Base-by-base conservation (phyloP, 1,140 invertebrate genomes). In the Drosophila novamexicana region DNA sequence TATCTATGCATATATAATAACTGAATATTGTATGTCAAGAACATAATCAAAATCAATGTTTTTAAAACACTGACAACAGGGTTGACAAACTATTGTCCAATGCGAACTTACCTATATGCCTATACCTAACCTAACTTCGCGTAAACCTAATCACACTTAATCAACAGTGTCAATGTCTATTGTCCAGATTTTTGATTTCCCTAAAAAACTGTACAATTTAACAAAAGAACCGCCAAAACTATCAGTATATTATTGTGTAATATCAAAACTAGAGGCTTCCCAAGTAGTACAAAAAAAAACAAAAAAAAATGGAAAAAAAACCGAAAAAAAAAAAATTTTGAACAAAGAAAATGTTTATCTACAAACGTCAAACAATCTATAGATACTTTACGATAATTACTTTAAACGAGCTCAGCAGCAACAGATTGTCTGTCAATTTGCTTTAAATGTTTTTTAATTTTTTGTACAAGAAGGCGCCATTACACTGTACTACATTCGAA, bases 191-290 rank as follows among this genome's bases (percentile, higher is more conserved):
- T 44, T 37, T 14, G 32, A 45, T 10, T 14, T 14, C 10, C 29
- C 45, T 52, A 45, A 45, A 53, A 64, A 66, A 77, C 45, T 77
- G 65, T 75, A 83, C 65, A 75, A 82, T 61, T 44, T 42, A 69
- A 66, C 36, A 29, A 64, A 45, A 58, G 77, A 75, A 62, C 63
- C 58, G 34, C 67, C 64, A 70, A 81, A 53, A 82, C 72, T 79
- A 86, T 88, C 76, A 73, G 66, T 77, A 84, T 84, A 69, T 53
- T 53, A 52, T 68, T 67, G 57, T 78, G 65, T 78, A 85, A 74
- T 81, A 85, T 63, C 77, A 76, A 75, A 88, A 83, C 84, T 88
- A 88, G 83, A 88, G 83, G 83, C 83, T 88, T 88, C 83, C 83
- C 81, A 73, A 83, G 84, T 88, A 88, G 83, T 88, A 88, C 83